A percentile compares a stretch with the other conserved stretches of the same genome.
These are phyloP conservation scores for Aphrocallistes beatrix DNA, from an alignment of 37 sponge, comb jelly and placozoan genomes.

Conservation along the genomic window DNA sequence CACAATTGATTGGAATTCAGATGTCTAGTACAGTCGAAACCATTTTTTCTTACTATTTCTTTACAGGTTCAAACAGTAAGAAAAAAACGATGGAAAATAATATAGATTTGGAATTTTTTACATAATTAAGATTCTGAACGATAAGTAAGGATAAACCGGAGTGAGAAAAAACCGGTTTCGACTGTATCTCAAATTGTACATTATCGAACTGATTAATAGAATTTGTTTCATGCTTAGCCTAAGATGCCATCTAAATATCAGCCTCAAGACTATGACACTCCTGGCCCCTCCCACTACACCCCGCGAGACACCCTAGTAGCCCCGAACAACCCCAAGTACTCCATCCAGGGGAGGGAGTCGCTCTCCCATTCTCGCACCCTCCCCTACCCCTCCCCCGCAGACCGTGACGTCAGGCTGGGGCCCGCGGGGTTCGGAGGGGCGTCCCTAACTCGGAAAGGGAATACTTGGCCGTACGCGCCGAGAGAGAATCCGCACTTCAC, in stretches of 20 bases:
- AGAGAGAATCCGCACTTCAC: not conserved
- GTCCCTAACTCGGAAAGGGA: not conserved
- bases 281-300: not conserved
- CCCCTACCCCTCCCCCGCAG: constrained; percentile 6
- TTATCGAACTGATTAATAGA: no score
- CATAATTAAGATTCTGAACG: no score
- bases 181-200: no score
- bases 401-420: not conserved
- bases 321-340: not conserved
- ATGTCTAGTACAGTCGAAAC: not conserved
- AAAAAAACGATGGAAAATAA: no score
- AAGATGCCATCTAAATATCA: no score
- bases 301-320: not conserved
- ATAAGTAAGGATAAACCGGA: no score
- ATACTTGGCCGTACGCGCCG: not conserved
- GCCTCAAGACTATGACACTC: not conserved
- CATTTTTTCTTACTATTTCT: not conserved
- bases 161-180: no score
- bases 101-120: no score
- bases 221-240: no score
- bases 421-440: not conserved
- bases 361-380: not conserved
- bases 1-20: no score
- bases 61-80: no score
- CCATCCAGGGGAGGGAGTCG: not conserved